Base-by-base conservation (phyloP, 2,113 vertebrate species). In the Phylloscopus trochiloides region DNA sequence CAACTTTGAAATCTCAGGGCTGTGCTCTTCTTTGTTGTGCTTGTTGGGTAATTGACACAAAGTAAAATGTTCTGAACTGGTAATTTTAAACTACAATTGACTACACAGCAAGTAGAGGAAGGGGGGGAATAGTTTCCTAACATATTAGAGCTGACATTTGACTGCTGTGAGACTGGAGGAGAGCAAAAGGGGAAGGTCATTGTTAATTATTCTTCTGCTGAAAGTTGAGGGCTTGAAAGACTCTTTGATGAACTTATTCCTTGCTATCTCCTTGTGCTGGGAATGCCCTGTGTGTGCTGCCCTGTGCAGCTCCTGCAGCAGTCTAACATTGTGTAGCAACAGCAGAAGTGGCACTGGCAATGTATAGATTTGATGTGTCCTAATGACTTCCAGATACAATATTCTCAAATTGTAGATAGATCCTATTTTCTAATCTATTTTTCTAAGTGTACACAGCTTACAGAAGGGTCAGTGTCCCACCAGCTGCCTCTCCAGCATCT, bases 291-390 rank as follows among this genome's bases (percentile, higher is more conserved):
- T 51, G 22, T 22, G 48, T 55, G 55, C 55, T 55, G 40, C 50
- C 48, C 50, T 54, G 40, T 11, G 63, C 48, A 47, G 51, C 55
- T 71, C 3, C 1, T 58, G 38, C 47, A 73, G 77, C 54, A 80
- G 14, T 18, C 22, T 32, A 4, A 68, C 10, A 4, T 10, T 47
- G 17, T 31, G 55, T 7, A 82, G 24, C 22, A 52, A 9, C 20
- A 28, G 26, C 32, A 47, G 10, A 48, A 61, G 5, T 31, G 29
- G 22, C 25, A 28, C 68, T 17, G 7, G 10, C 9, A 72, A 36
- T 0, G 0, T 14, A 20, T 3, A 5, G 26, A 29, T 75, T 32
- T 43, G 13, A 25, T 50, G n/a, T 25, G 12, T 40, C 42, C 54
- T 67, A 71, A 54, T 70, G 61, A 25, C 34, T 88, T 88, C 42